Evolutionary conservation across 2,888 invertebrate genomes (phyloP), one percentile per base, ranked within the genome.

Genomic region (Lottia scabra): DNA sequence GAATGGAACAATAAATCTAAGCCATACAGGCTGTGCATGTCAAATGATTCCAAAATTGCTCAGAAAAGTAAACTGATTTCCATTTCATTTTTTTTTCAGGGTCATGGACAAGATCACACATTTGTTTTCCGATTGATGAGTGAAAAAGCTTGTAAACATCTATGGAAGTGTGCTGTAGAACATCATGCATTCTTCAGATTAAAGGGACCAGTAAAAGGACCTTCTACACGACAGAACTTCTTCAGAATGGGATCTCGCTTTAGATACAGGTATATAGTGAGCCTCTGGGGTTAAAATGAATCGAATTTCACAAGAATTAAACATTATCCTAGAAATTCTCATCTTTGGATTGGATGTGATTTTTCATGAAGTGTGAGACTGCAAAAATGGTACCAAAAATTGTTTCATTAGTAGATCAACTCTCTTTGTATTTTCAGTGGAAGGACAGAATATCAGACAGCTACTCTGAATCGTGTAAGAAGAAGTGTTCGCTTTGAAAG

Each of bases 121-220:
- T 99, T 99, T 90, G 98, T 99, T 5, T 99, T 99, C 90, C 92
- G 93, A 73, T 91, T 99, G 81, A 94, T 95, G 23, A 99, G 98
- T 89, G 97, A 98, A 89, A 98, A 98, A 90, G 98, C 99, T 1
- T 98, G 98, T 89, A 99, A 99, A 90, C 99, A 99, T 91, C 91
- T 99, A 79, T 99, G 99, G 99, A 99, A 99, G 91, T 99, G 99
- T 92, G 99, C 99, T 38, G 96, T 99, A 0, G 99, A 99, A 90
- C 98, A 99, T 91, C 99, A 99, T 91, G 96, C 98, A 1, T 99
- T 99, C 92, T 99, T 99, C 93, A 93, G 99, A 78, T 92, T 99
- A 70, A 93, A 87, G 67, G 84, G 84, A 19, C 82, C 88, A 38
- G 83, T 84, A 23, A 82, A 85, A 76, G 83, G 83, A 63, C 95